Percentiles rank a stretch among this genome's conserved stretches.
These are phyloP conservation scores for Cyclophora albipunctata DNA, from an alignment of 2,888 invertebrate species.

Conservation along the genomic window DNA sequence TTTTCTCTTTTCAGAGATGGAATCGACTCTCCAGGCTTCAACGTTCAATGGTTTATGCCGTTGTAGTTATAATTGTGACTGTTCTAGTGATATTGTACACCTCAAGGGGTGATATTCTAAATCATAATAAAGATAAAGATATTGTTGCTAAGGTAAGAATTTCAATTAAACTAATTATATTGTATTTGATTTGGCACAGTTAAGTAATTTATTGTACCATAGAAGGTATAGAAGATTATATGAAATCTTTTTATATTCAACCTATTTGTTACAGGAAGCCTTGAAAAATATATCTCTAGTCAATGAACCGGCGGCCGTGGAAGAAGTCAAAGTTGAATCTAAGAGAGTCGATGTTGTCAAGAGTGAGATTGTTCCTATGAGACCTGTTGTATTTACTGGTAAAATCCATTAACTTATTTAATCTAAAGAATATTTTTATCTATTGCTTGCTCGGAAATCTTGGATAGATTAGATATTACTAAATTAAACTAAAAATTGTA, in stretches of 20 bases:
- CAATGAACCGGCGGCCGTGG: constrained; percentile 34
- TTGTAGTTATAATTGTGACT: constrained; percentile 73
- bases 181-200: too few species aligned
- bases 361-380: constrained; percentile 31
- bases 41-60: constrained; percentile 82
- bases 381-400: constrained; percentile 45
- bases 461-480: too few species aligned
- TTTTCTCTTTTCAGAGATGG: constrained; percentile 81
- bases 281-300: constrained; percentile 52
- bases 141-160: constrained; percentile 41
- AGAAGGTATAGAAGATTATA: too few species aligned
- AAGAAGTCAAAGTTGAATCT: constrained; percentile 12
- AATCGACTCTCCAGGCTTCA: constrained; percentile 90
- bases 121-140: constrained; percentile 31
- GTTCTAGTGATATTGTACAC: constrained; percentile 76
- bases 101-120: constrained; percentile 34
- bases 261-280: constrained; percentile 33
- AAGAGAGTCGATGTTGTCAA: constrained; percentile 36
- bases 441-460: too few species aligned
- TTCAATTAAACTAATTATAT: too few species aligned
- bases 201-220: too few species aligned
- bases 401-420: constrained; percentile 3
- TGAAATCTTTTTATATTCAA: too few species aligned
- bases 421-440: background rate
- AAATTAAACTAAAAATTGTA: too few species aligned